Percentiles rank a stretch among this genome's conserved stretches.
phyloP scores from a whole-genome alignment of 92 coral and sea anemone species.

The Meandrina meandrites region DNA sequence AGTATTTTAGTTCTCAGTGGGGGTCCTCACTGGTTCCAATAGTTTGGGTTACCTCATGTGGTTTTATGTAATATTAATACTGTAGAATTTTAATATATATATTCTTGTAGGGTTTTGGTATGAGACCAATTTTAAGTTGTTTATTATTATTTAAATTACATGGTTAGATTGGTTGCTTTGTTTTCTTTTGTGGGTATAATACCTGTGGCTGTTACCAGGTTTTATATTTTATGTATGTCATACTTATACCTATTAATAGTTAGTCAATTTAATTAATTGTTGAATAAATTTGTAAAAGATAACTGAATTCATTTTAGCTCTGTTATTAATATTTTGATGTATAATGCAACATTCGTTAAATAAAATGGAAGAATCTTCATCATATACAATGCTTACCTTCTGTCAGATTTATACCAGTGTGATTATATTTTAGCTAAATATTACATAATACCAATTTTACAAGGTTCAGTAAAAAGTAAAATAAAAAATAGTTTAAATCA shows the following conservation, averaged over 20 bases:
- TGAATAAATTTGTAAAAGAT: neutral
- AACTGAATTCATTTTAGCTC: neutral
- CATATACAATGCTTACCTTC: neutral
- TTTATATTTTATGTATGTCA: neutral
- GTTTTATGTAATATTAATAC: neutral
- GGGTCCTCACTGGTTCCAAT: neutral
- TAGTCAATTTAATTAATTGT: neutral
- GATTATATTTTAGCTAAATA: no score
- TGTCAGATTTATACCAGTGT: neutral
- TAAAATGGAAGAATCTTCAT: neutral
- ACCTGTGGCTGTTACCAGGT: neutral
- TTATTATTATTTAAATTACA: neutral
- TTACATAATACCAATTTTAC: no score
- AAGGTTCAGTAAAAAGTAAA: neutral
- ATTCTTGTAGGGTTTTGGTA: no score
- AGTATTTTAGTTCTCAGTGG: no score
- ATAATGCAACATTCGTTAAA: neutral
- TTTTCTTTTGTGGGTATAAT: constrained; percentile 5
- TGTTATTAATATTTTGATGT: neutral
- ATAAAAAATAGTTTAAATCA: neutral
- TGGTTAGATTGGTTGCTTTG: constrained; percentile 7
- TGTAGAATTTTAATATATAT: no score
- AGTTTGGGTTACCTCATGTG: neutral
- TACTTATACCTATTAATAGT: neutral
- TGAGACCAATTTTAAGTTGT: no score